Base-by-base conservation (phyloP, 1,140 invertebrate species). In the Leptopilina clavipes region DNA sequence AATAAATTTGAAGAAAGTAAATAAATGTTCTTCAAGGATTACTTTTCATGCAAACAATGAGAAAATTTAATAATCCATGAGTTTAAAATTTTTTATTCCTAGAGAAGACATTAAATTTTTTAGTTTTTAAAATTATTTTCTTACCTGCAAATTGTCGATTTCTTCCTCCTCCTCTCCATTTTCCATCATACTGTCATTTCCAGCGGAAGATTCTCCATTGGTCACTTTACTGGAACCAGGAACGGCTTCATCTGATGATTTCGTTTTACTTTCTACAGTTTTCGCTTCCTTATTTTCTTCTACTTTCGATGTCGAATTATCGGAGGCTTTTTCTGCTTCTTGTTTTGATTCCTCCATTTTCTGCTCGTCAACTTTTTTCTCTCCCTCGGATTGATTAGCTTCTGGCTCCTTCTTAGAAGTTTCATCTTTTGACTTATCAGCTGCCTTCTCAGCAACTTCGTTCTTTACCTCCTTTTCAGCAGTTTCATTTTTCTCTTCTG, bases 61-160 rank as follows among this genome's bases (percentile, higher is more conserved):
- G 5, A 31, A 31, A 31, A 31, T 31, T 31, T 5, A 31, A 31
- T 31, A n/a, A 31, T 31, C 25, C 5, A 31, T 31, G 1, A 1
- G 1, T 31, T 31, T 31, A 31, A 31, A 31, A 31, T 31, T 31
- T 31, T 5, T 31, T 31, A n/a, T n/a, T n/a, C n/a, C n/a, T n/a
- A n/a, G n/a, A n/a, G n/a, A 12, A 37, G 12, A 37, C 8, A 56
- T 8, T 72, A 40, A 45, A 14, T 25, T 31, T 44, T 45, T n/a
- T n/a, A n/a, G n/a, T n/a, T 31, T 40, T 25, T 6, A 43, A 73
- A 77, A 6, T 17, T 19, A 70, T 3, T 8, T 40, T 72, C 43
- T 70, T 31, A 97, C 87, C 89, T 98, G 96, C 70, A 89, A 74
- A 82, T 89, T 89, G 7, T 76, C 76, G 12, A 73, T 83, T 31